phyloP scores from a whole-genome alignment of 2,888 invertebrate species.

The Cistogaster globosa region DNA sequence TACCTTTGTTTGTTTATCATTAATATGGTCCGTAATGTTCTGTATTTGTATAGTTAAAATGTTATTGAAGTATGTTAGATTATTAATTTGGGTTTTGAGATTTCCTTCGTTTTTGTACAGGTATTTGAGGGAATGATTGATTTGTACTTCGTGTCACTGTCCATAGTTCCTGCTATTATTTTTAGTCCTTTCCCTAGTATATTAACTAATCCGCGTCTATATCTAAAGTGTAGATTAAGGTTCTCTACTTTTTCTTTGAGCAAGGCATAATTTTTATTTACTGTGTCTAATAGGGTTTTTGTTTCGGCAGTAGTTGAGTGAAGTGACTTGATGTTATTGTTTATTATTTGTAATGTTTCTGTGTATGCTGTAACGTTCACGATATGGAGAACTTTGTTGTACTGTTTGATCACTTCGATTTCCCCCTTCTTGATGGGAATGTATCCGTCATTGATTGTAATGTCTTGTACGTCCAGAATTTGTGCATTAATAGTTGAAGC shows the following conservation, averaged over 20 bases:
- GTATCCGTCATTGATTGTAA: conserved; percentile 1
- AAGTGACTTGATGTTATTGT: no score
- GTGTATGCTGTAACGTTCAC: background rate
- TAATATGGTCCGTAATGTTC: conserved; percentile 49
- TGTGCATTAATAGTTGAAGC: no score
- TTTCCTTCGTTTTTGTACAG: background rate
- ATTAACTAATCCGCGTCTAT: no score
- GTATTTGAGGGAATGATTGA: no score
- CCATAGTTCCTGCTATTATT: no score
- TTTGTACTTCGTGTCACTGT: no score
- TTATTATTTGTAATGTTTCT: background rate
- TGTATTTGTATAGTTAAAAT: background rate
- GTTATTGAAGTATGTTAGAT: background rate
- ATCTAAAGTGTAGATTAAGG: background rate
- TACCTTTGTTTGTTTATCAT: no score
- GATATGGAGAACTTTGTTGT: background rate
- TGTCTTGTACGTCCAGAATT: no score
- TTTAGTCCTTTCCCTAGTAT: no score
- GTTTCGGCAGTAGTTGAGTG: no score
- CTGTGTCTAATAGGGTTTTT: no score
- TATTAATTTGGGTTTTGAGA: background rate
- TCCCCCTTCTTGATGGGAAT: background rate
- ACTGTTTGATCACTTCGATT: background rate
- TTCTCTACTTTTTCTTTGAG: background rate
- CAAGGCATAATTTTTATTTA: background rate